phyloP scores from a whole-genome alignment of 2,888 invertebrate species.

The Cacoxenus indagator region DNA sequence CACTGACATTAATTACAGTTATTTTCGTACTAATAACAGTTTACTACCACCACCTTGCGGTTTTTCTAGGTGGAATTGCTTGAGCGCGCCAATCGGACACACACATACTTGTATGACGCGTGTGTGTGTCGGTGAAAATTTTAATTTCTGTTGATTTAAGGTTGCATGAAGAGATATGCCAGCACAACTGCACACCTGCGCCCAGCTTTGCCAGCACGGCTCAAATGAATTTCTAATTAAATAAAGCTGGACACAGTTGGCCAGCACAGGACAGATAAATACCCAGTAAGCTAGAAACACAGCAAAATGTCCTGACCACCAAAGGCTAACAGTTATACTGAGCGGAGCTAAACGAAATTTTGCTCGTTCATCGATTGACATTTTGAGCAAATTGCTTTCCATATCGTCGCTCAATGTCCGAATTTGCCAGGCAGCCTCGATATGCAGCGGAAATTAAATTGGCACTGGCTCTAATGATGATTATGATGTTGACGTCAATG shows the following conservation, averaged over 20 bases:
- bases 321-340: not conserved
- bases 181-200: not conserved
- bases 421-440: slow-evolving; percentile 26
- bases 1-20: slow-evolving; percentile 1
- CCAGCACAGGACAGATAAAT: not conserved
- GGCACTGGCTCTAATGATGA: not conserved
- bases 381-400: slow-evolving; percentile 59
- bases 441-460: slow-evolving; percentile 15
- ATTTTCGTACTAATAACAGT: slow-evolving; percentile 1
- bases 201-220: not conserved
- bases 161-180: not conserved
- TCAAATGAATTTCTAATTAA: slow-evolving; percentile 8
- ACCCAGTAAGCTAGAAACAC: slow-evolving; percentile 3
- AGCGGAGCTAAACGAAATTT: slow-evolving; percentile 43
- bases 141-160: not conserved
- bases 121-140: not conserved
- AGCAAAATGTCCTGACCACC: not conserved
- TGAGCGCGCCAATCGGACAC: not conserved
- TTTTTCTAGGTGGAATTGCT: not conserved
- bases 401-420: slow-evolving; percentile 57
- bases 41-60: not conserved
- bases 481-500: not conserved
- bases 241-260: not conserved
- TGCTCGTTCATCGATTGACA: slow-evolving; percentile 41
- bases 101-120: not conserved